Base-by-base conservation (phyloP, 2,888 invertebrate genomes). In the Omphaloscelis lunosa region DNA sequence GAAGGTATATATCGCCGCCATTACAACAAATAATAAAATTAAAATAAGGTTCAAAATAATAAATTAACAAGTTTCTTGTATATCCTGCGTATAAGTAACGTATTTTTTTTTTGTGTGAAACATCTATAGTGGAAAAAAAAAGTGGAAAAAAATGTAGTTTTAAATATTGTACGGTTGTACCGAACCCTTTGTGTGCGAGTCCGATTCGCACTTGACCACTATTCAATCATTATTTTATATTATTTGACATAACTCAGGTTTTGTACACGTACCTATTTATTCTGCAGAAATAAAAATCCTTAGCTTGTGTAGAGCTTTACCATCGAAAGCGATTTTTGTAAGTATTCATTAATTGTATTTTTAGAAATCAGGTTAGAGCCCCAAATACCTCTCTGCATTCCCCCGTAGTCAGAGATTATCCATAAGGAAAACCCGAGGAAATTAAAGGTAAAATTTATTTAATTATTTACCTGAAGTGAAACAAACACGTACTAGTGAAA, bases 401-500 rank as follows among this genome's bases (percentile, higher is more conserved):
- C 11, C 2, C 23, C 27, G 9, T 17, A 4, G 17, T n/a, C n/a
- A n/a, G n/a, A n/a, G n/a, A n/a, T 41, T 51, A n/a, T 56, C 20
- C 8, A 56, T n/a, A n/a, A n/a, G n/a, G n/a, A n/a, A n/a, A n/a
- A n/a, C n/a, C n/a, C n/a, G n/a, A n/a, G n/a, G n/a, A n/a, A n/a
- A n/a, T n/a, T n/a, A n/a, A 23, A 51, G 6, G 51, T 2, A 23
- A n/a, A n/a, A n/a, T n/a, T n/a, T n/a, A n/a, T n/a, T n/a, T n/a
- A n/a, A 56, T 58, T 67, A 51, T 51, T 20, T 20, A 20, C 7
- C 53, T 23, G 15, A 27, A 34, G 3, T 59, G 11, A 41, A 53
- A 63, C 67, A 79, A 81, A 68, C 56, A 79, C 8, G 20, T 51
- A 12, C 45, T 45, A 45, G 45, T 45, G 45, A 45, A 45, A 45